These are phyloP conservation scores for Resseliella maxima DNA, from an alignment of 2,888 invertebrate species.

Conservation along the genomic window DNA sequence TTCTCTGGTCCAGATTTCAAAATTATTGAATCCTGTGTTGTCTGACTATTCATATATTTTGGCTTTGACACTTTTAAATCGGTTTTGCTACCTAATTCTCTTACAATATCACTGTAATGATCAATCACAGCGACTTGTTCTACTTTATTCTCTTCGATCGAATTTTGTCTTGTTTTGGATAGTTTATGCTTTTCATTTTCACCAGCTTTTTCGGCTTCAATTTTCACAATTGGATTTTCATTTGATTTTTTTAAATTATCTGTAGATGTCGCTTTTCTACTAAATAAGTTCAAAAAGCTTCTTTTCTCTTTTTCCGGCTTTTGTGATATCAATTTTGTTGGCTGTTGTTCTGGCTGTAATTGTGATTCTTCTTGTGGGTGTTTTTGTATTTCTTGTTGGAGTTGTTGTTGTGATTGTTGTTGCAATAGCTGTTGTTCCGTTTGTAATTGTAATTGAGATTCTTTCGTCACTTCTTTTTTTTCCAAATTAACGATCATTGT, in stretches of 20 bases:
- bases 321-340: background rate
- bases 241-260: conserved; percentile 43
- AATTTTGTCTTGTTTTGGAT: conserved; percentile 61
- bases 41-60: conserved; percentile 73
- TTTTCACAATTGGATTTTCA: conserved; percentile 54
- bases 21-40: conserved; percentile 72
- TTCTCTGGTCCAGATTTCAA: conserved; percentile 68
- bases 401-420: background rate
- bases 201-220: conserved; percentile 60
- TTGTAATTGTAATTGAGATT: background rate
- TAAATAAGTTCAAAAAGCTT: conserved; percentile 24
- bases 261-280: conserved; percentile 9
- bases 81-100: conserved; percentile 73
- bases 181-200: conserved; percentile 62
- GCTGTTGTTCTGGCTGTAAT: background rate
- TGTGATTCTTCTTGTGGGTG: background rate
- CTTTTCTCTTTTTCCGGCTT: conserved; percentile 25
- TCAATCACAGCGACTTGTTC: conserved; percentile 71
- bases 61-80: conserved; percentile 66
- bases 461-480: conserved; percentile 57
- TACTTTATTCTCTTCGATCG: conserved; percentile 75
- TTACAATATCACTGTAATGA: conserved; percentile 84
- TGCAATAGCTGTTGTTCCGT: background rate
- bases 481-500: conserved; percentile 63
- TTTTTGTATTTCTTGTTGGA: too few relatives aligned